Evolutionary conservation across 2,797 vertebrate species (phyloP), one percentile per base, ranked within the genome.

Genomic region (Nannoperca obscura): DNA sequence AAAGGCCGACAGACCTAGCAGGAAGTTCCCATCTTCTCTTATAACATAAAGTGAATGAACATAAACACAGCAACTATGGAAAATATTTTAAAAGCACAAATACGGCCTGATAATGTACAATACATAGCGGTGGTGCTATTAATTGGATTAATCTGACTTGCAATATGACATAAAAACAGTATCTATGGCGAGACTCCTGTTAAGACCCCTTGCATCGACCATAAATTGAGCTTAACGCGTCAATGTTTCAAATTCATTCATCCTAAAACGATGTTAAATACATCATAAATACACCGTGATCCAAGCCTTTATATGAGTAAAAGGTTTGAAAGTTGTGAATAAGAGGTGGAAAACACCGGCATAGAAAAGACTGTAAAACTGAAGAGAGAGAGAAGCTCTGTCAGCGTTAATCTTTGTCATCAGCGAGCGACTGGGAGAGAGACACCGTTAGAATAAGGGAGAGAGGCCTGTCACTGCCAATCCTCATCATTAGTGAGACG

Each of bases 381-480:
- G n/a, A 36, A 69, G 27, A 62, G 42, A 36, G 42, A 44, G 53
- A 60, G 53, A 71, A 27, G 53, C 69, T 54, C 63, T 60, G 65
- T 79, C 71, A 15, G 14, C n/a, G 38, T 57, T 69, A 57, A 73
- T 81, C 50, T 59, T 17, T 24, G 58, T 80, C 52, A 68, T 70
- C 76, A 60, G 58, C n/a, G 54, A 76, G 36, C n/a, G 8, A 47
- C 53, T 22, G 57, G 62, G 38, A 67, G 74, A 69, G 67, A 47
- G 68, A 49, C 38, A n/a, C 40, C 4, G 40, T 17, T 17, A 24
- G 66, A 71, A 60, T 19, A 52, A 69, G 57, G 62, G 38, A 67
- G 74, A 47, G 57, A 46, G 59, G 52, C 69, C 47, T 66, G 73
- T 82, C 81, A 19, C 59, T 59, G 76, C 74, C 64, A 46, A 19